Percentiles rank a stretch among this genome's conserved stretches.
Conservation (phyloP, 2,797 vertebrate genomes). For the Cephalopachus bancanus region DNA sequence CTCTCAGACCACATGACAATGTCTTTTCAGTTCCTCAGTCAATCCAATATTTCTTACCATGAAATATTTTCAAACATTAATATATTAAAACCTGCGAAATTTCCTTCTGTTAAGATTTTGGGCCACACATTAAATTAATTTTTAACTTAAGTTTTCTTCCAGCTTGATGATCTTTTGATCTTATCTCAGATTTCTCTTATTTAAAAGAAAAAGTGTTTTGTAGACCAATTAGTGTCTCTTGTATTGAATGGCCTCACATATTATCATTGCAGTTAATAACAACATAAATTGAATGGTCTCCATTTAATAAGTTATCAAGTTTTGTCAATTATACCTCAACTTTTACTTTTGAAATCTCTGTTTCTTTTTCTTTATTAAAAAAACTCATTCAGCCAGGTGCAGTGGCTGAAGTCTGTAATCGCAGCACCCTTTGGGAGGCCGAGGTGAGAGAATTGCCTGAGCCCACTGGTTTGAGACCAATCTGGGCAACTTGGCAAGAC, state of each 20-base stretch:
- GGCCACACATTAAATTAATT: not conserved
- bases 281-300: not conserved
- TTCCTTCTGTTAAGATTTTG: constrained; percentile 45
- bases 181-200: not conserved
- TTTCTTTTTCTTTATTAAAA: not conserved
- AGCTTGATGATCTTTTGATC: not conserved
- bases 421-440: too few relatives aligned
- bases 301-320: not conserved
- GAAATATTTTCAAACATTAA: constrained; percentile 28
- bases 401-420: too few relatives aligned
- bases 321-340: constrained; percentile 36
- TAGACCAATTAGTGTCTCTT: not conserved
- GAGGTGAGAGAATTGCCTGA: too few relatives aligned
- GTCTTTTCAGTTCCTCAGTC: not conserved
- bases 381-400: not conserved
- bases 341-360: not conserved
- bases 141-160: not conserved
- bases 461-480: too few relatives aligned
- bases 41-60: not conserved
- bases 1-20: not conserved
- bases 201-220: not conserved
- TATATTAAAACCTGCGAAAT: constrained; percentile 31
- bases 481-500: too few relatives aligned
- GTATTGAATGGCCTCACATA: not conserved
- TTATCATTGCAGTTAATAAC: not conserved